Percentiles rank a stretch among this genome's conserved stretches.
phyloP scores from a whole-genome alignment of 1,140 invertebrate species.

The Drosophila lacertosa region DNA sequence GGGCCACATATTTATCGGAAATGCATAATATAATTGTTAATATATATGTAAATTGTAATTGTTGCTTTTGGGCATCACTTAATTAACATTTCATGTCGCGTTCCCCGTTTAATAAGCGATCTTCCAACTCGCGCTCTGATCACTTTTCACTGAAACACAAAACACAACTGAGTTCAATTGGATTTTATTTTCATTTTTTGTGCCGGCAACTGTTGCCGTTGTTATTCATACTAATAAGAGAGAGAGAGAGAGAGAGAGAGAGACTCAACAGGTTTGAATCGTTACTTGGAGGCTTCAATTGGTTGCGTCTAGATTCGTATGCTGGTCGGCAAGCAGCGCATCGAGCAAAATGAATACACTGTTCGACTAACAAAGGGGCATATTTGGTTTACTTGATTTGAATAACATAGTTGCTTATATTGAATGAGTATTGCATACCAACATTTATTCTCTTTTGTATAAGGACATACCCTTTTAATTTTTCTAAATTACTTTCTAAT shows the following conservation, averaged over 20 bases:
- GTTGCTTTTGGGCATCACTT: neutral
- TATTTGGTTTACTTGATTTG: neutral
- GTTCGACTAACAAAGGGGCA: neutral
- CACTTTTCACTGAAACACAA: conserved; percentile 41
- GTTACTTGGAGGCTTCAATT: neutral
- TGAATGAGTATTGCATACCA: no score
- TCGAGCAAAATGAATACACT: neutral
- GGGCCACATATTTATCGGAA: neutral
- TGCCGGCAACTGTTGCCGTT: conserved; percentile 46
- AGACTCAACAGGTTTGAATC: conserved; percentile 52
- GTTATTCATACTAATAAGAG: no score
- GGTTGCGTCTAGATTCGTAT: neutral
- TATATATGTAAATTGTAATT: conserved; percentile 17
- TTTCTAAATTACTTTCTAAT: no score
- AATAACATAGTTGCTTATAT: no score
- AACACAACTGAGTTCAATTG: conserved; percentile 52
- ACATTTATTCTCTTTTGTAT: no score
- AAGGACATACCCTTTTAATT: no score
- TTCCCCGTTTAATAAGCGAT: neutral
- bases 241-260: no score
- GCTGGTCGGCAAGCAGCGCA: neutral
- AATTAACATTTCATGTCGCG: conserved; percentile 46
- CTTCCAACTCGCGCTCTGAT: conserved; percentile 5
- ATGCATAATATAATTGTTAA: no score
- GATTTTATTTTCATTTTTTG: conserved; percentile 15